Percentiles rank a stretch among this genome's conserved stretches.
phyloP scores from a whole-genome alignment of 1,140 invertebrate genomes.

The Pogonomyrmex californicus region DNA sequence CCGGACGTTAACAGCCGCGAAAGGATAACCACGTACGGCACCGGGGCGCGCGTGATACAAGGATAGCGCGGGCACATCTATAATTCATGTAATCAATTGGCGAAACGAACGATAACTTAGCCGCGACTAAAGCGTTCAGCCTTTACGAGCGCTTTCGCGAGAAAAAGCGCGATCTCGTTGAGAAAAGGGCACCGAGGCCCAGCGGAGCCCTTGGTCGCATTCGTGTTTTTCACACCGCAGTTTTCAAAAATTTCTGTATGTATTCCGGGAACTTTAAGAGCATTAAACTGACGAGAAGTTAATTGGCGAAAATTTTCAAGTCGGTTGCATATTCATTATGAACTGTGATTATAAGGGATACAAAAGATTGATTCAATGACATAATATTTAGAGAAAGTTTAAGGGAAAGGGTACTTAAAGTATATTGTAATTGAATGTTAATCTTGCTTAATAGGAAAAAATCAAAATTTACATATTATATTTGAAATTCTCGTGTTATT shows the following conservation, averaged over 20 bases:
- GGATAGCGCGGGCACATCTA: slow-evolving; percentile 67
- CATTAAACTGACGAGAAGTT: neutral
- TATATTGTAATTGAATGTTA: neutral
- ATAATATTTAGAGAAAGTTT: neutral
- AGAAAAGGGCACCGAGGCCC: slow-evolving; percentile 21
- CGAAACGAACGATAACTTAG: slow-evolving; percentile 75
- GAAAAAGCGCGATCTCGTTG: slow-evolving; percentile 16
- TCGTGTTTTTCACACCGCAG: slow-evolving; percentile 25
- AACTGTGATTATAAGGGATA: neutral
- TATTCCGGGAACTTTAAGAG: neutral
- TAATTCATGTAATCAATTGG: slow-evolving; percentile 81
- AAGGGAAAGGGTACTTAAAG: neutral
- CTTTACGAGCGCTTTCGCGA: slow-evolving; percentile 72
- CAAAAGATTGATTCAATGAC: neutral
- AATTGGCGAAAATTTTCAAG: neutral
- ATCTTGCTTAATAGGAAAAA: neutral
- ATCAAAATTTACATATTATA: neutral
- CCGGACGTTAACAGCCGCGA: slow-evolving; percentile 75
- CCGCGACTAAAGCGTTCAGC: slow-evolving; percentile 54
- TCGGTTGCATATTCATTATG: neutral
- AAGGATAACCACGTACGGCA: slow-evolving; percentile 75
- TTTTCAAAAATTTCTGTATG: neutral
- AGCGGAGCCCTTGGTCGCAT: neutral
- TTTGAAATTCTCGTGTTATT: neutral
- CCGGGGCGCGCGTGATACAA: slow-evolving; percentile 58